Evolutionary conservation across 1,140 invertebrate genomes (phyloP), one percentile per base, ranked within the genome.

Genomic region (Drosophila carrolli): DNA sequence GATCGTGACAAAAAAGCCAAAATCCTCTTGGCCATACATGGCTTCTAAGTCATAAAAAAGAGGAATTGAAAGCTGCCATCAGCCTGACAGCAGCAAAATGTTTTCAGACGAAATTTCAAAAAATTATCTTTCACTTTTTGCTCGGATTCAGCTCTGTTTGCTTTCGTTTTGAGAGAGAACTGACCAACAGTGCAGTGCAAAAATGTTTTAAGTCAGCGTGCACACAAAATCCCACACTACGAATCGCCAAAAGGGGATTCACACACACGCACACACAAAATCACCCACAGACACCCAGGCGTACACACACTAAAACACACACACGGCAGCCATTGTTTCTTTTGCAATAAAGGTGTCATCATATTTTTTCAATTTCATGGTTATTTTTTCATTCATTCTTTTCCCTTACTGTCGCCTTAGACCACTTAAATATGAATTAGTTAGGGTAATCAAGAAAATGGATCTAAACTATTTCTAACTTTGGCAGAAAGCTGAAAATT

Each of bases 311-410:
- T 35, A 6, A 11, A 23, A 47, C 37, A 57, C 32, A 27, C 23
- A 14, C 46, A 23, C 14, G 27, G 54, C 53, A 48, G 66, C 59
- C 55, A 58, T 71, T 71, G 78, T 82, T 88, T 76, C 67, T 71
- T 72, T 73, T 54, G 83, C 83, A 80, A 80, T 82, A 65, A 88
- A 88, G 83, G 83, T 88, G 83, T 88, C 83, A 88, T 88, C 79
- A 80, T 88, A 88, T 82, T 86, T 88, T 86, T 88, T 76, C 79
- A 88, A 88, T 82, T 88, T 88, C 75, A 81, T 73, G 66, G 75
- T 27, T 63, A 67, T 78, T 78, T 86, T 78, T 71, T 19, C 48
- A 7, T 48, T 60, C 40, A 3, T 40, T 51, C 66, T 40, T 11
- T 37, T 19, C 41, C 11, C 27, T 37, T 44, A 8, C 19, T 32